These are phyloP conservation scores for Paratilapia polleni DNA, from an alignment of 2,113 vertebrate species.

Conservation along the genomic window DNA sequence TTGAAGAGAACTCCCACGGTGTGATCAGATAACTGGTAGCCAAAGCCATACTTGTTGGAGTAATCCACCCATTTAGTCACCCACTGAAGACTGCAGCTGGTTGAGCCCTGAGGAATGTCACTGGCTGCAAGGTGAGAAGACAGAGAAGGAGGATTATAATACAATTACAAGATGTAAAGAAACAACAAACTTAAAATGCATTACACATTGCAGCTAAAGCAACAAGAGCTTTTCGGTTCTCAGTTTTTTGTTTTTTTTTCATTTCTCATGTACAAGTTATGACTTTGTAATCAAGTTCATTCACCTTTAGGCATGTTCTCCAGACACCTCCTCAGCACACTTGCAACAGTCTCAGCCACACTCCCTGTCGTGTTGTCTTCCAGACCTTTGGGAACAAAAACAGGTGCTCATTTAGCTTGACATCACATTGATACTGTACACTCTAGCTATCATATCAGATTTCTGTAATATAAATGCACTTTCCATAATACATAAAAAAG, in stretches of 20 bases:
- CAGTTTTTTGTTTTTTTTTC: no score
- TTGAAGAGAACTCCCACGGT: constrained; percentile 98
- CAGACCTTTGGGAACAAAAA: constrained; percentile 82
- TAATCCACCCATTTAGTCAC: constrained; percentile 99
- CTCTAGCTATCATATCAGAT: neutral
- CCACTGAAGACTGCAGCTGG: constrained; percentile 90
- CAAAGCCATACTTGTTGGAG: constrained; percentile 98
- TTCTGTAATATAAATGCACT: neutral
- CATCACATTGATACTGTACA: neutral
- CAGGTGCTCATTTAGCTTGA: constrained; percentile 1
- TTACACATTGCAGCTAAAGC: neutral
- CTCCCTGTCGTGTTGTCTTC: constrained; percentile 94
- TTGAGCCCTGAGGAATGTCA: constrained; percentile 86
- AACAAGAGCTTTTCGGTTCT: neutral
- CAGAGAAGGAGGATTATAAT: constrained; percentile 40
- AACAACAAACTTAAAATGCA: neutral
- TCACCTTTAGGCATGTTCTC: constrained; percentile 93
- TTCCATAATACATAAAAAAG: neutral
- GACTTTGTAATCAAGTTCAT: neutral
- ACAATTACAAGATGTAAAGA: neutral
- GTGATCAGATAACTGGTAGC: constrained; percentile 97
- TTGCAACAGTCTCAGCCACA: constrained; percentile 91
- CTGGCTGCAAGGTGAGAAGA: constrained; percentile 75
- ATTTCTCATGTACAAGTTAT: no score
- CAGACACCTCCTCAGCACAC: constrained; percentile 90